A percentile compares a stretch with the other conserved stretches of the same genome.
phyloP scores from a whole-genome alignment of 2,797 vertebrate species.

The Gymnoscopelus microlampas region DNA sequence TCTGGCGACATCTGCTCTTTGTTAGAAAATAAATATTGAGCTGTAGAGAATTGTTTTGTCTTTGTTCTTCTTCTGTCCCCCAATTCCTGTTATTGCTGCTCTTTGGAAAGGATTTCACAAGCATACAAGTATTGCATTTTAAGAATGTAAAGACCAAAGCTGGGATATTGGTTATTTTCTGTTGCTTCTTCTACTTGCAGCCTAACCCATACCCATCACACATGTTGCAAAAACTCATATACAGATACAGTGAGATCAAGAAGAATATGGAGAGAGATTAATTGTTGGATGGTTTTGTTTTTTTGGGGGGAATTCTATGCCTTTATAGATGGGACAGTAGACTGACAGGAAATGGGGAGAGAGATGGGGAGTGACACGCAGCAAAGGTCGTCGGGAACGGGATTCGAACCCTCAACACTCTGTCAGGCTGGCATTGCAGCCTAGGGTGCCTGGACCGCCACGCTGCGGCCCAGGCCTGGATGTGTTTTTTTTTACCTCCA shows the following conservation, averaged over 20 bases:
- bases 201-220: slow-evolving; percentile 13
- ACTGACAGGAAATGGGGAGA: too few relatives aligned
- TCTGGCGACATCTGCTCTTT: slow-evolving; percentile 30
- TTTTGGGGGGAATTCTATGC: too few relatives aligned
- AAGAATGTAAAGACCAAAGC: background rate
- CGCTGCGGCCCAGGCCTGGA: too few relatives aligned
- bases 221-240: slow-evolving; percentile 23
- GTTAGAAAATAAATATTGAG: slow-evolving; percentile 12
- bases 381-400: too few relatives aligned
- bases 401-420: too few relatives aligned
- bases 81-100: slow-evolving; percentile 4
- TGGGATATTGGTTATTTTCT: background rate
- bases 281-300: too few relatives aligned
- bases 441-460: too few relatives aligned
- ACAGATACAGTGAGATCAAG: slow-evolving; percentile 11
- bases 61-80: slow-evolving; percentile 23
- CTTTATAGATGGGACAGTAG: too few relatives aligned
- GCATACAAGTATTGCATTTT: background rate
- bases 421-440: too few relatives aligned
- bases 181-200: background rate
- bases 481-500: too few relatives aligned
- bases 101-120: background rate
- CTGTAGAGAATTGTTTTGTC: slow-evolving; percentile 8
- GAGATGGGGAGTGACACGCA: too few relatives aligned
- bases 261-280: slow-evolving; percentile 4